Base-by-base conservation (phyloP, 2,888 invertebrate genomes). In the Dryobota labecula region DNA sequence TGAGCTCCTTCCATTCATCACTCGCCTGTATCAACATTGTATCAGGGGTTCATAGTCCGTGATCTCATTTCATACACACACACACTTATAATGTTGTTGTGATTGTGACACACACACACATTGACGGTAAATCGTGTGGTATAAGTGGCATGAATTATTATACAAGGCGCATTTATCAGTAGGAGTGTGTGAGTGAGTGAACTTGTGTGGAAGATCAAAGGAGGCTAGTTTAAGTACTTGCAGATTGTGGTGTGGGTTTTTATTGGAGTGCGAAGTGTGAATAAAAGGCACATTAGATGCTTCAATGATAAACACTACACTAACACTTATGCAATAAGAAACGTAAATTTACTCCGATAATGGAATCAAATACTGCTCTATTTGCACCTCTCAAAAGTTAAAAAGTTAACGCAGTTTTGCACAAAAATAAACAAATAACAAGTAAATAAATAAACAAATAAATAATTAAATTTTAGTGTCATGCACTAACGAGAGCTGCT, bases 1-100 rank as follows among this genome's bases (percentile, higher is more conserved):
- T 67, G 56, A 45, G 33, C 75, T 72, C 62, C 70, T 79, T 73
- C 79, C 77, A 84, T 85, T 84, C 85, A 85, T 78, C 77, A 79
- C 68, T 64, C 36, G 78, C 69, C 65, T 68, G 67, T 77, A 73
- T 73, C 79, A 75, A 63, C 81, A 76, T 74, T 75, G 73, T 81
- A 82, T 83, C 84, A 80, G 73, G 72, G 78, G 88, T 89, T 87
- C 90, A 87, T 83, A 90, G 90, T 88, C 86, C 88, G 78, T 86
- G 87, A 82, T 84, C 86, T 86, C 87, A 80, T 88, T 88, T 77
- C 78, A 81, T 82, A 84, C 38, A 54, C 74, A 78, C 76, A 66
- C 71, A 49, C 60, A 64, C 33, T 36, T 56, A 38, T 47, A 57
- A 30, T 57, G 62, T 41, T 43, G 51, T 53, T 47, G 58, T 53